Base-by-base conservation (phyloP, 2,797 vertebrate species). In the Centropyge bicolor region DNA sequence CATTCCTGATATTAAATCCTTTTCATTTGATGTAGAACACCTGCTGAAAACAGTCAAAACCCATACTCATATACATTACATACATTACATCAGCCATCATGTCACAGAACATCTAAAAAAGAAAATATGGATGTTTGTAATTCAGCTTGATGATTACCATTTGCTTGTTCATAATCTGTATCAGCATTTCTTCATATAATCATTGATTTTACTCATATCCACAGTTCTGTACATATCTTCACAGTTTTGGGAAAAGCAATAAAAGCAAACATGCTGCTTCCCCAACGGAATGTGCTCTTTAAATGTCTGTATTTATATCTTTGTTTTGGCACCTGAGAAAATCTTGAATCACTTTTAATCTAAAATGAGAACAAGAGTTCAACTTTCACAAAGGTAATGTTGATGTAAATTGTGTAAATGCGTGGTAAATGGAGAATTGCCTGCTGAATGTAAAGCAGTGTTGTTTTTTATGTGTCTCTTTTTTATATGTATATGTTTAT, bases 221-320 rank as follows among this genome's bases (percentile, higher is more conserved):
- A 74, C 78, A 20, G 20, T 22, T 60, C 5, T 64, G 59, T 55
- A 12, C 66, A 24, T 27, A 2, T 69, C 36, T 60, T 74, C 75
- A 43, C 77, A 35, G 60, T 77, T 81, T 35, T 16, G 65, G 49
- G 3, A 57, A 76, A 74, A 76, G 70, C 75, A 81, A 78, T 74
- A 55, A 77, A 81, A 36, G 43, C 35, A 56, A 62, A 75, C 5
- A 0, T 4, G 31, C 70, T 74, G 85, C 62, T 3, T 79, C 64
- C 85, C 68, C 78, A 64, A 84, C 76, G 92, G 75, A 91, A 94
- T 95, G 94, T 95, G 96, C 96, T 96, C 96, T 96, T 97, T 96
- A 97, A 95, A 94, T 84, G 67, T 49, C 19, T 78, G 10, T 88
- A 74, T 91, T 83, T 85, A 74, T 84, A 46, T 78, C 62, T 90